Base-by-base conservation (phyloP, 2,888 invertebrate species). In the Priocnemis perturbator region DNA sequence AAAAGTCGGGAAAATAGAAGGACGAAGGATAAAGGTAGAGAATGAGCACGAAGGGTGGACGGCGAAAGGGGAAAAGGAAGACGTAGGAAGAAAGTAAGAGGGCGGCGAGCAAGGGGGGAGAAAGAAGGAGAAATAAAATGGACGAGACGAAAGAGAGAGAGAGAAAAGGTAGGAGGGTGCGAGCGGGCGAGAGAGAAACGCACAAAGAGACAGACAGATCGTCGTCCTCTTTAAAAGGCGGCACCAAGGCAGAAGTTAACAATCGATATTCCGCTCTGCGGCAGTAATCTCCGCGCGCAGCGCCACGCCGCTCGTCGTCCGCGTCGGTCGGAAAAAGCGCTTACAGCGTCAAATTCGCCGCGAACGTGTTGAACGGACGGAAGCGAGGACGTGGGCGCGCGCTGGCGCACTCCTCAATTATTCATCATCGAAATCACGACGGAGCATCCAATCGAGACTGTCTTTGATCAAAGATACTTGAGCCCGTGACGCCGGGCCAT, bases 381-480 rank as follows among this genome's bases (percentile, higher is more conserved):
- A n/a, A n/a, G n/a, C n/a, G n/a, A n/a, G n/a, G n/a, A n/a, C n/a
- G 37, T 9, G 4, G 26, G 5, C 37, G 37, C 2, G 11, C 37
- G 37, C 37, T 7, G 7, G 37, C 37, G 37, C 37, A 37, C 64
- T 71, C 47, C 74, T 82, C 79, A 79, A 84, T 84, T 84, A 84
- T 84, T 84, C 81, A 78, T 82, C 74, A 76, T 78, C 68, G 44
- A 71, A 76, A 78, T 73, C 73, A 58, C 74, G 76, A 64, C 69
- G 59, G 71, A 69, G 78, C 73, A 71, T 76, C 78, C 78, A 79
- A 77, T 83, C 78, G 81, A 82, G 76, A 78, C 72, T 61, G 67
- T 67, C 81, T 82, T 78, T 78, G 83, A 83, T 84, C 81, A 77
- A 72, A 71, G 79, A 77, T 74, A 76, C 75, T 75, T 64, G 21